Evolutionary conservation across 1,140 invertebrate species (phyloP).

Genomic region (Venustaconcha ellipsiformis): DNA sequence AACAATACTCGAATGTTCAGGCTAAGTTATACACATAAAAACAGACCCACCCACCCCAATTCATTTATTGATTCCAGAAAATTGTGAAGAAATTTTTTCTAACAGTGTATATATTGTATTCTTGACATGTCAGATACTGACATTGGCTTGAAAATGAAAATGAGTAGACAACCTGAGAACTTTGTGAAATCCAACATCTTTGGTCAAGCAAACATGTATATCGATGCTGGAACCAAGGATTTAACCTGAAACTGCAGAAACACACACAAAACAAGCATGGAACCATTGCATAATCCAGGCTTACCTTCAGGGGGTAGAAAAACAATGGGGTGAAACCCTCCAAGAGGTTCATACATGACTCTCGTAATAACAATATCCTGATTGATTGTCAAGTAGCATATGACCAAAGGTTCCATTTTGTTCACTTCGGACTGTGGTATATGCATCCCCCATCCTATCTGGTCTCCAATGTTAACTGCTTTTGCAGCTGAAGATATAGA

Average conservation of each 20-base stretch:
- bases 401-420: conserved; percentile 55
- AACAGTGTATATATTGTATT: too few relatives aligned
- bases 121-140: too few relatives aligned
- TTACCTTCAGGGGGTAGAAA: conserved; percentile 54
- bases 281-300: not conserved
- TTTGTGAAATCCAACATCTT: too few relatives aligned
- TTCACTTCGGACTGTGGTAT: conserved; percentile 13
- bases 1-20: too few relatives aligned
- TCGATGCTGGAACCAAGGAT: not conserved
- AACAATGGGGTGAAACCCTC: conserved; percentile 62
- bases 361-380: conserved; percentile 53
- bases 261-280: not conserved
- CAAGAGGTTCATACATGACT: conserved; percentile 61
- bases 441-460: conserved; percentile 27
- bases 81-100: too few relatives aligned
- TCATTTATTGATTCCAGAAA: too few relatives aligned
- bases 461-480: conserved; percentile 23
- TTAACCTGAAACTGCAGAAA: not conserved
- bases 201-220: not conserved
- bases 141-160: too few relatives aligned
- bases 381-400: conserved; percentile 65
- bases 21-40: too few relatives aligned
- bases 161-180: too few relatives aligned
- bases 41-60: too few relatives aligned
- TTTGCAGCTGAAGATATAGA: conserved; percentile 13